Evolutionary conservation across 2,113 vertebrate genomes (phyloP).

Genomic region (Eubucco bourcierii): DNA sequence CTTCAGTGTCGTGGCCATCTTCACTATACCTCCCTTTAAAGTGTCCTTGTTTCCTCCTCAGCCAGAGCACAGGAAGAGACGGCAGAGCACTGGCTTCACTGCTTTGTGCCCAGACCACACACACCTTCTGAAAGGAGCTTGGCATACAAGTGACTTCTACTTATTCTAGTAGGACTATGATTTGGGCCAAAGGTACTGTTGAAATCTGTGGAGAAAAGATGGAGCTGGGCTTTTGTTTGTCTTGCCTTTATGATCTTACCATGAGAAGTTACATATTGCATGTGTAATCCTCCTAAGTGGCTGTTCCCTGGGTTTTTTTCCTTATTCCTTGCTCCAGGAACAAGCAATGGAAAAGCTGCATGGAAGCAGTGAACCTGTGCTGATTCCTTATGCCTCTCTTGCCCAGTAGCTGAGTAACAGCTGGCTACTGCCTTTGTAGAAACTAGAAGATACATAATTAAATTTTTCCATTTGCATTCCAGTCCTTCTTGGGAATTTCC

Average conservation of each 20-base stretch:
- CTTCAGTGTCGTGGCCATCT: not conserved
- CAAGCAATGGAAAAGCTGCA: not conserved
- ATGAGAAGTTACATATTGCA: accelerated
- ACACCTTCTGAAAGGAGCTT: not conserved
- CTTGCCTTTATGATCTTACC: not conserved
- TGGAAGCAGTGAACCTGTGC: not conserved
- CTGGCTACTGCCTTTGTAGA: not conserved
- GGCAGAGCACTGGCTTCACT: not conserved
- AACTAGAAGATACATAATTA: not conserved
- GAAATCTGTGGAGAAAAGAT: not conserved
- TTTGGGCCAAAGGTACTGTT: not conserved
- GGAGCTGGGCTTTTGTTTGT: not conserved
- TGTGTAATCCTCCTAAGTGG: not conserved
- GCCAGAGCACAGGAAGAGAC: not conserved
- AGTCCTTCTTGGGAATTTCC: not conserved
- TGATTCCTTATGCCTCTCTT: not conserved
- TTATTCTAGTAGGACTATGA: not conserved
- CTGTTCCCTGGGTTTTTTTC: not conserved
- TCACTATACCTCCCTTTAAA: accelerated
- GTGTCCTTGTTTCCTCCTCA: not conserved
- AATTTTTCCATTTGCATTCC: not conserved
- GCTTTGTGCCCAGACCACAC: not conserved
- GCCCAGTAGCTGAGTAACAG: not conserved
- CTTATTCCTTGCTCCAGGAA: not conserved
- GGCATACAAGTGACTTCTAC: not conserved